phyloP scores from a whole-genome alignment of 2,888 invertebrate genomes.

The Griposia aprilina region DNA sequence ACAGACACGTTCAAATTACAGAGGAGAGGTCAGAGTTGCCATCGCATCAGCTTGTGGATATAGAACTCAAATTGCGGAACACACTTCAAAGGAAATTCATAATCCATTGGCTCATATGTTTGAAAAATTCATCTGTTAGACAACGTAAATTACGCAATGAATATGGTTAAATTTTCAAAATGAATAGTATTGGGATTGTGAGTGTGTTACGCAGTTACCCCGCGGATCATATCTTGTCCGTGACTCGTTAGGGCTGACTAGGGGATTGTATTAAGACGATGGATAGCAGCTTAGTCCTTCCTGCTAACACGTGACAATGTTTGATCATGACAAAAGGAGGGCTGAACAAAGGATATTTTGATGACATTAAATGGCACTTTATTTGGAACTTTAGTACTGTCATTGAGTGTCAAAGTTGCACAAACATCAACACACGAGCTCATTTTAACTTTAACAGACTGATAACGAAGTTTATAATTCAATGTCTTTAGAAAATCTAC shows the following conservation, averaged over 20 bases:
- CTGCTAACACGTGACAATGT: background rate
- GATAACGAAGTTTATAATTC: background rate
- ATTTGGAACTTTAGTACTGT: background rate
- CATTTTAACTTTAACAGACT: background rate
- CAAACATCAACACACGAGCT: background rate
- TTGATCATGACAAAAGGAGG: background rate
- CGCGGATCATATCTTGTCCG: background rate
- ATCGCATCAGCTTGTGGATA: background rate
- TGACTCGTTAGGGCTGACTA: background rate
- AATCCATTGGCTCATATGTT: background rate
- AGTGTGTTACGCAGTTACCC: background rate
- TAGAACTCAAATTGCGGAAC: background rate
- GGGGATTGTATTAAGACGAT: background rate
- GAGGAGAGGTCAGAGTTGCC: background rate
- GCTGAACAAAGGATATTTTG: background rate
- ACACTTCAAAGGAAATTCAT: background rate
- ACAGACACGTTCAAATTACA: slow-evolving; percentile 41
- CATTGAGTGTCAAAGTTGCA: background rate
- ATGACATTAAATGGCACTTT: background rate
- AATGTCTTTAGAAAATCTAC: background rate
- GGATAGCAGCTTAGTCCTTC: background rate
- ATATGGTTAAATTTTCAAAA: background rate
- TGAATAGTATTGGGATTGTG: background rate
- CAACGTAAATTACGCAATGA: background rate
- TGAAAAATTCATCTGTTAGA: background rate